Evolutionary conservation across 2,797 vertebrate species (phyloP).

Genomic region (Holocentrus rufus): DNA sequence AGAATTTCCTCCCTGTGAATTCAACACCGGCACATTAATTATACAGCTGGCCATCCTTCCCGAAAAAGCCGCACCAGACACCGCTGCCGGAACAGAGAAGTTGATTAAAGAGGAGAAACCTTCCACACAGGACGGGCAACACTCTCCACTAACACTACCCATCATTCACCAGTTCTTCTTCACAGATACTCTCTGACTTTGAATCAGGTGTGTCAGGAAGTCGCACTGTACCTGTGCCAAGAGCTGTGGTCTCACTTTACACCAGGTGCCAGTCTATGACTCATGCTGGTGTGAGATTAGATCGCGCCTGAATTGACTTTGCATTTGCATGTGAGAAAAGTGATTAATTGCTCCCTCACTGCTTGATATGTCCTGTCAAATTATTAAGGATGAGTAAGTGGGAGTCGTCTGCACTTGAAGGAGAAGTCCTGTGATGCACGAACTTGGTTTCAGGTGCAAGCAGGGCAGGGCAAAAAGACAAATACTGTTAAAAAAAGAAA

Average conservation of each 20-base stretch:
- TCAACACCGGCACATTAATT: constrained; percentile 52
- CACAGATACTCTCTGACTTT: neutral
- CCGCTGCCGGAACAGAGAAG: constrained; percentile 20
- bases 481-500: too few species aligned
- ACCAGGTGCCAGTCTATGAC: neutral
- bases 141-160: neutral
- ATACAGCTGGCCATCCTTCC: constrained; percentile 8
- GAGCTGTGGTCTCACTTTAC: neutral
- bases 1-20: constrained; percentile 49
- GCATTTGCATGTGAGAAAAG: too few species aligned
- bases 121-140: neutral
- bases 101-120: constrained; percentile 17
- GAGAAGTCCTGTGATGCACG: too few species aligned
- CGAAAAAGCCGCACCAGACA: constrained; percentile 16
- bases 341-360: too few species aligned
- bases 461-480: too few species aligned
- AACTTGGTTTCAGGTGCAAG: too few species aligned
- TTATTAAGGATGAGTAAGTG: too few species aligned
- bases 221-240: neutral
- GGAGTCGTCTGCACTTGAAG: too few species aligned
- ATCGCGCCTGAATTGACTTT: neutral
- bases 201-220: neutral
- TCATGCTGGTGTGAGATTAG: neutral
- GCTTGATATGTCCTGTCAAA: too few species aligned
- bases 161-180: neutral